phyloP scores from a whole-genome alignment of 2,888 invertebrate species.

The Campoplex nolae region DNA sequence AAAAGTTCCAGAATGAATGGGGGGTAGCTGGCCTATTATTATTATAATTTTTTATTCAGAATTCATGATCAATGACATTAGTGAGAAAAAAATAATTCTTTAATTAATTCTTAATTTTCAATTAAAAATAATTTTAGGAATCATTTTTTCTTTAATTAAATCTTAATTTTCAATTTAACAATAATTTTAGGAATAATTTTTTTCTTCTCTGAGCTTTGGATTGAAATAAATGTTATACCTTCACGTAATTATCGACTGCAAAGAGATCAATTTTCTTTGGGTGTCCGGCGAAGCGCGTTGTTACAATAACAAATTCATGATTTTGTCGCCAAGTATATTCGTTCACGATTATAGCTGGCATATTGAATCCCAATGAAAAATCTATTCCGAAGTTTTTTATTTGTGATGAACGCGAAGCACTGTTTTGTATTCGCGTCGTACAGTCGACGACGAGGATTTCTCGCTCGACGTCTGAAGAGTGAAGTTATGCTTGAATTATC shows the following conservation, averaged over 20 bases:
- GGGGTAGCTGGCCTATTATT: slow-evolving; percentile 87
- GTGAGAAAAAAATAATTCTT: background rate
- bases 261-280: slow-evolving; percentile 89
- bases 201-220: background rate
- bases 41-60: slow-evolving; percentile 22
- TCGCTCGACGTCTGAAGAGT: background rate
- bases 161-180: no score
- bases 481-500: slow-evolving; percentile 67
- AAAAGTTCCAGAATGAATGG: slow-evolving; percentile 92
- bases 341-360: slow-evolving; percentile 90
- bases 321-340: slow-evolving; percentile 92
- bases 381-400: background rate
- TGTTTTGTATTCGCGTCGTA: background rate
- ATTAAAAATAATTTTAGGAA: no score
- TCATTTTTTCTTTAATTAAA: no score
- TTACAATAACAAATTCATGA: slow-evolving; percentile 87
- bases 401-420: background rate
- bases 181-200: no score
- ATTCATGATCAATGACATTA: background rate
- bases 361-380: slow-evolving; percentile 77
- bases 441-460: background rate
- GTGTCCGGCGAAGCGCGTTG: slow-evolving; percentile 88
- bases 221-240: slow-evolving; percentile 83
- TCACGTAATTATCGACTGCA: slow-evolving; percentile 89
- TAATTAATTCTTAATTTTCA: no score